Conservation (phyloP, 2,888 invertebrate species). For the Lutraria lutraria region DNA sequence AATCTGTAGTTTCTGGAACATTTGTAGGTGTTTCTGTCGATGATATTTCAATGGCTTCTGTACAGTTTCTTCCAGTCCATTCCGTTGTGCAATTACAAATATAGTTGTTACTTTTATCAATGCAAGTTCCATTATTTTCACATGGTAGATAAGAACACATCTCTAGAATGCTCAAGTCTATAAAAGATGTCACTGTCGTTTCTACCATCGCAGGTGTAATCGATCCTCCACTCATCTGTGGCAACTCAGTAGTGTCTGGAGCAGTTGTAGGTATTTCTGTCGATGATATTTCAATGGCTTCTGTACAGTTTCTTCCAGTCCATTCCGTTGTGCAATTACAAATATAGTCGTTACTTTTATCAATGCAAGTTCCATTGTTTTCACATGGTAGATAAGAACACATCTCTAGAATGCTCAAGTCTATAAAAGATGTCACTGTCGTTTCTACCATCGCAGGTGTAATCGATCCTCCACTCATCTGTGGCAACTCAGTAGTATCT, state of each 20-base stretch:
- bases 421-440: too few relatives aligned
- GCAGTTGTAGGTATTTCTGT: not conserved
- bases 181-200: not conserved
- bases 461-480: too few relatives aligned
- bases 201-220: not conserved
- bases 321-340: constrained; percentile 54
- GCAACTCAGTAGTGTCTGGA: not conserved
- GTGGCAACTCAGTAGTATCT: too few relatives aligned
- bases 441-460: too few relatives aligned
- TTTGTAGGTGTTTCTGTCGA: not conserved
- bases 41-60: constrained; percentile 49
- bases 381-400: too few relatives aligned
- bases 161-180: not conserved
- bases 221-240: not conserved
- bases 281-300: constrained; percentile 43
- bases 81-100: constrained; percentile 50
- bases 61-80: constrained; percentile 54
- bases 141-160: too few relatives aligned
- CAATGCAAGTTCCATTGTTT: not conserved
- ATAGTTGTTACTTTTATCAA: constrained; percentile 43
- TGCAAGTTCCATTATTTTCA: constrained; percentile 29
- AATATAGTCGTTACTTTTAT: constrained; percentile 41
- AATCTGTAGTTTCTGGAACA: not conserved
- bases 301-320: constrained; percentile 48
- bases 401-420: too few relatives aligned